Conservation (phyloP, 2,113 vertebrate genomes). For the Lophura nycthemera region DNA sequence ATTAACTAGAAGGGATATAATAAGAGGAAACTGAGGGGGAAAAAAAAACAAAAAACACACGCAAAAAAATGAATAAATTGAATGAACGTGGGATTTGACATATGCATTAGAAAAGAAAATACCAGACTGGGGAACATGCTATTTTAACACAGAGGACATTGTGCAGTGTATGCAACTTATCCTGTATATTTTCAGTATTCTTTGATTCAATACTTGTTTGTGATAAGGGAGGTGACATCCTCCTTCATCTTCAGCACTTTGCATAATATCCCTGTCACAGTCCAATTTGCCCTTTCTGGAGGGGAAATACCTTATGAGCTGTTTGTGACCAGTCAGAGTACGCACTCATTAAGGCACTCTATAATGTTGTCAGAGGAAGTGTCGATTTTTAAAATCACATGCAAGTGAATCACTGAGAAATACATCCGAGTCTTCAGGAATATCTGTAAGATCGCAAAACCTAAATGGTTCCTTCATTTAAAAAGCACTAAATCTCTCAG, state of each 20-base stretch:
- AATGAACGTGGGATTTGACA: neutral
- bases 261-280: neutral
- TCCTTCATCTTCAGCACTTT: rapidly evolving
- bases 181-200: neutral
- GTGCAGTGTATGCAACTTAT: neutral
- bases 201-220: neutral
- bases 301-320: neutral
- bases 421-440: neutral
- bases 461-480: neutral
- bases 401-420: conserved; percentile 1
- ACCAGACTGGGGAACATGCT: neutral
- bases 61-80: neutral
- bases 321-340: neutral
- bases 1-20: neutral
- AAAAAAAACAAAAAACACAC: neutral
- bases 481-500: neutral
- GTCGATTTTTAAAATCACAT: neutral
- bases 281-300: neutral
- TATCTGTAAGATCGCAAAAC: neutral
- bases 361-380: neutral
- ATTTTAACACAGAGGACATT: neutral
- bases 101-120: neutral
- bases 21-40: neutral
- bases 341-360: neutral
- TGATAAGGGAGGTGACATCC: neutral